A percentile compares a stretch with the other conserved stretches of the same genome.
Evolutionary conservation across 2,113 vertebrate genomes (phyloP).

Genomic region (Paralichthys olivaceus): DNA sequence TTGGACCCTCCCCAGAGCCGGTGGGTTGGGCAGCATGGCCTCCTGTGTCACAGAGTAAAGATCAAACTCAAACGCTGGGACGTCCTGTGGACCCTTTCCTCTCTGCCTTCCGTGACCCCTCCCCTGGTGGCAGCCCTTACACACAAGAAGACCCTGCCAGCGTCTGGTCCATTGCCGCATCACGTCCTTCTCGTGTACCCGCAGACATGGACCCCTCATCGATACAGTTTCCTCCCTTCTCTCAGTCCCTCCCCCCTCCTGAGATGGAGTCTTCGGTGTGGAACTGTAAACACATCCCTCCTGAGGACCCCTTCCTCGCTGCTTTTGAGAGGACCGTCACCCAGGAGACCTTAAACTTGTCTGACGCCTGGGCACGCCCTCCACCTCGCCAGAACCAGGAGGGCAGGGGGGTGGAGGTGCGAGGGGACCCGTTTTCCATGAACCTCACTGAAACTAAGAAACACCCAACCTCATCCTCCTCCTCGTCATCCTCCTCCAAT

Average conservation of each 20-base stretch:
- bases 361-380: slow-evolving; percentile 56
- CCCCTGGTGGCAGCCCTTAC: slow-evolving; percentile 61
- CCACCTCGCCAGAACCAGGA: slow-evolving; percentile 62
- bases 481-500: slow-evolving; percentile 56
- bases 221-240: slow-evolving; percentile 75
- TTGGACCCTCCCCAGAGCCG: slow-evolving; percentile 89
- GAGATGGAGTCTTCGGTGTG: slow-evolving; percentile 78
- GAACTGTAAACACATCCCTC: slow-evolving; percentile 81
- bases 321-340: slow-evolving; percentile 67
- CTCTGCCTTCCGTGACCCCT: slow-evolving; percentile 75
- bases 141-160: slow-evolving; percentile 40
- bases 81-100: slow-evolving; percentile 74
- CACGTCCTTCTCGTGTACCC: slow-evolving; percentile 40
- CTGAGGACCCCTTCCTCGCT: slow-evolving; percentile 81
- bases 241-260: slow-evolving; percentile 58
- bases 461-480: slow-evolving; percentile 67
- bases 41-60: slow-evolving; percentile 75
- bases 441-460: slow-evolving; percentile 64
- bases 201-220: slow-evolving; percentile 60
- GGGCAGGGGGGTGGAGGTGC: slow-evolving; percentile 47
- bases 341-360: slow-evolving; percentile 53
- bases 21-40: slow-evolving; percentile 88
- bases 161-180: slow-evolving; percentile 53
- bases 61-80: slow-evolving; percentile 55
- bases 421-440: slow-evolving; percentile 72